A percentile compares a stretch with the other conserved stretches of the same genome.
These are phyloP conservation scores for Epinephelus awoara DNA, from an alignment of 2,797 vertebrate species.

Conservation along the genomic window DNA sequence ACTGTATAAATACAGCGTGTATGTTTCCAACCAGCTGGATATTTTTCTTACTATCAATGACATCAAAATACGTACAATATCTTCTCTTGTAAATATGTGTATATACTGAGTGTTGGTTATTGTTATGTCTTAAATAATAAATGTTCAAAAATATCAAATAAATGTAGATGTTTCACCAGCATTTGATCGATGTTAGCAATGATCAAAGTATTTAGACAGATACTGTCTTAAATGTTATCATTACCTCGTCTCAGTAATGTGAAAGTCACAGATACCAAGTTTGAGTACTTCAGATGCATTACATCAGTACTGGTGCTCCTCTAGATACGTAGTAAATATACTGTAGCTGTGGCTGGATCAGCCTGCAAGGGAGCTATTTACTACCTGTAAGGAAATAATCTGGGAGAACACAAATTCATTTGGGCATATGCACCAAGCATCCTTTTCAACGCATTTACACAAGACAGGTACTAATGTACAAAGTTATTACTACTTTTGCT, in stretches of 20 bases:
- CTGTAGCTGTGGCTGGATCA: neutral
- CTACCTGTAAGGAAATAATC: neutral
- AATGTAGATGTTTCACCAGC: neutral
- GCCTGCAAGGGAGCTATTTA: neutral
- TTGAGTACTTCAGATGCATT: neutral
- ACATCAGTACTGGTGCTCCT: neutral
- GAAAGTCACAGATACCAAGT: slow-evolving; percentile 6
- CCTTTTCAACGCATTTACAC: too few species aligned
- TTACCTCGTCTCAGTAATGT: neutral
- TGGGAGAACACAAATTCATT: neutral
- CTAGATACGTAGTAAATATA: neutral
- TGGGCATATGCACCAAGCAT: neutral
- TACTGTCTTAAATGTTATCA: neutral
- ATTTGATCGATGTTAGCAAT: neutral
- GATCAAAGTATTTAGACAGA: slow-evolving; percentile 3
- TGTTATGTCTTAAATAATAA: neutral
- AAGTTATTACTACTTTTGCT: too few species aligned
- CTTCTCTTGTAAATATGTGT: slow-evolving; percentile 4
- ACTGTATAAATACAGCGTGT: slow-evolving; percentile 50
- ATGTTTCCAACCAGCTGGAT: slow-evolving; percentile 62
- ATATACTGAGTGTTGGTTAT: slow-evolving; percentile 1
- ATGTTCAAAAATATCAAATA: slow-evolving; percentile 7
- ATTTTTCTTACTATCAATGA: slow-evolving; percentile 40
- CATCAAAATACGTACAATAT: slow-evolving; percentile 37
- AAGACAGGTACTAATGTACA: too few species aligned